Base-by-base conservation (phyloP, 1,140 invertebrate species). In the Dryas iulia region DNA sequence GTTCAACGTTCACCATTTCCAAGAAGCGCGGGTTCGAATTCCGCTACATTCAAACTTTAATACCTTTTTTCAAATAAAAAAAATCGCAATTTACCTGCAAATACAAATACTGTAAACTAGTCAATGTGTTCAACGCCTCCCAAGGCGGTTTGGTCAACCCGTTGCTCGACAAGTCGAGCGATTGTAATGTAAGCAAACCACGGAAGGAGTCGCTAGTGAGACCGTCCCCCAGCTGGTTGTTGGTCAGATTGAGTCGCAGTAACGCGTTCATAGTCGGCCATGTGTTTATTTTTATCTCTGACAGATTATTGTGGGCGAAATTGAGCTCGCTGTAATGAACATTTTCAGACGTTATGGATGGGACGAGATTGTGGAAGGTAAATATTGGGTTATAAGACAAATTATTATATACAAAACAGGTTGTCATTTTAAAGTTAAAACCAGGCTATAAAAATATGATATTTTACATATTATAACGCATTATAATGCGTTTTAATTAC, bases 231-330 rank as follows among this genome's bases (percentile, higher is more conserved):
- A 98, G 77, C 52, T 92, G 83, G 92, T 98, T 98, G 72, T 93
- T 66, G 66, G 95, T 96, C n/a, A 98, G 83, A 88, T 98, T 95
- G 6, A 98, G 86, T 24, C 92, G 93, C 0, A 98, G 93, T 0
- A 98, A 82, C 0, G 97, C 94, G 89, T 98, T 98, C 97, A 98
- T 98, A 0, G 94, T 87, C 0, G 97, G 97, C 97, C 97, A 98
- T 0, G 94, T 93, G 52, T 92, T 92, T 0, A 91, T 84, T 6
- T 94, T 94, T 59, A 98, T 94, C 33, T 93, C 91, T n/a, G 93
- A 90, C 3, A 98, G 75, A 76, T 97, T 97, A 76, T 97, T 93
- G 65, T 94, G 82, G 1, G 94, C 92, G 7, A 97, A 84, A 81
- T 97, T 94, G 1, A 98, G 76, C 67, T 94, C 92, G 56, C 94